phyloP scores from a whole-genome alignment of 2,888 invertebrate genomes.

The Sabatieria punctata region DNA sequence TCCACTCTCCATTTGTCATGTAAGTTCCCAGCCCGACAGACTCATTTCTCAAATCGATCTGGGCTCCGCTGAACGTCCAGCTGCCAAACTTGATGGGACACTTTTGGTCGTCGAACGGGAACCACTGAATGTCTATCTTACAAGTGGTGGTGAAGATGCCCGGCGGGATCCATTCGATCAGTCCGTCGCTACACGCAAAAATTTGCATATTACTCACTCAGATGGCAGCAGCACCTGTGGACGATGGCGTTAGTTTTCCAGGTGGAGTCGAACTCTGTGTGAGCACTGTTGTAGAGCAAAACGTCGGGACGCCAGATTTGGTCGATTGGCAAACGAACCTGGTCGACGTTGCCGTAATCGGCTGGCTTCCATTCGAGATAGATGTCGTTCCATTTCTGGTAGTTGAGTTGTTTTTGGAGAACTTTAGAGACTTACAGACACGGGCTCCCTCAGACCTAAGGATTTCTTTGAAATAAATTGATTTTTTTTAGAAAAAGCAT shows the following conservation, averaged over 20 bases:
- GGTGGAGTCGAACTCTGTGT: conserved; percentile 39
- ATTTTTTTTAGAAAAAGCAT: no score
- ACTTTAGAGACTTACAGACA: no score
- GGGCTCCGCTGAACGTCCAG: conserved; percentile 82
- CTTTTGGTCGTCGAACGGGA: conserved; percentile 84
- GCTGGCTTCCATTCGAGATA: not conserved
- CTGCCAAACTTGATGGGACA: conserved; percentile 58
- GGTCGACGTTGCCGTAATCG: not conserved
- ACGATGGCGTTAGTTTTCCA: conserved; percentile 39
- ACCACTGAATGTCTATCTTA: conserved; percentile 96
- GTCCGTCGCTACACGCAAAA: conserved; percentile 73
- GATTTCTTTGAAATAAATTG: no score
- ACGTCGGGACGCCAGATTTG: not conserved
- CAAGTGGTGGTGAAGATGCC: conserved; percentile 93
- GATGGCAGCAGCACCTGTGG: no score
- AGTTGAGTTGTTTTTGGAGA: no score
- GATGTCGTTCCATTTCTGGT: not conserved
- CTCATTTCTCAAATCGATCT: conserved; percentile 78
- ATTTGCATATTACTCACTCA: no score
- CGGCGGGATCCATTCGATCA: conserved; percentile 85
- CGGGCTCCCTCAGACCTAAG: no score
- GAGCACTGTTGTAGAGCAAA: conserved; percentile 36
- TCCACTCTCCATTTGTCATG: conserved; percentile 97
- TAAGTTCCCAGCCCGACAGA: conserved; percentile 92
- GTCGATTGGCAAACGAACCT: not conserved